phyloP scores from a whole-genome alignment of 2,888 invertebrate species.

The Acrobasis consociella region DNA sequence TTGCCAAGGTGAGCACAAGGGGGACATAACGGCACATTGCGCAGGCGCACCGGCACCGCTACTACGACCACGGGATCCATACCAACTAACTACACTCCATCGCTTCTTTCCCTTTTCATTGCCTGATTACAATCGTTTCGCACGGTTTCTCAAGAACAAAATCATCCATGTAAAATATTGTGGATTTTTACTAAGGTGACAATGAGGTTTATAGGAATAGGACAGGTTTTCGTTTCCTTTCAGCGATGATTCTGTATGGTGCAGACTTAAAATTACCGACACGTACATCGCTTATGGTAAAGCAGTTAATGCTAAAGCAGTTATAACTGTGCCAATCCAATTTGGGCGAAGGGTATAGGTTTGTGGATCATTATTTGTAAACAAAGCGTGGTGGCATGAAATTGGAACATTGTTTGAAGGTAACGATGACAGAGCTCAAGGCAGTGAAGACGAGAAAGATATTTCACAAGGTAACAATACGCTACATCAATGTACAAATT shows the following conservation, averaged over 20 bases:
- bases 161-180: conserved; percentile 40
- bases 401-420: conserved; percentile 14
- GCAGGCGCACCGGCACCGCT: conserved; percentile 52
- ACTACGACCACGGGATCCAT: conserved; percentile 45
- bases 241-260: conserved; percentile 59
- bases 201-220: conserved; percentile 46
- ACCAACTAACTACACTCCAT: conserved; percentile 41
- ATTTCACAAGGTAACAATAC: conserved; percentile 14
- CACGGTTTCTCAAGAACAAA: conserved; percentile 34
- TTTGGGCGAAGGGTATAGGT: conserved; percentile 38
- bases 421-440: not conserved
- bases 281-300: conserved; percentile 60
- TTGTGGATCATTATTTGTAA: conserved; percentile 55
- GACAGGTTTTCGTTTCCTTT: conserved; percentile 72
- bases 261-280: conserved; percentile 60
- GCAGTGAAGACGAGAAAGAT: not conserved
- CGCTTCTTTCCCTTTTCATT: conserved; percentile 47
- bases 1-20: conserved; percentile 81
- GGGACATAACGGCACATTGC: conserved; percentile 76
- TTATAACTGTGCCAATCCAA: conserved; percentile 62
- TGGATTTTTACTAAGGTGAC: not conserved
- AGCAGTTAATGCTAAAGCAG: conserved; percentile 47
- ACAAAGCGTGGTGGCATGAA: conserved; percentile 42
- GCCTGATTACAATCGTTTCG: conserved; percentile 39
- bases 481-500: not conserved